A percentile compares a stretch with the other conserved stretches of the same genome.
Conservation (phyloP, 2,888 invertebrate species). For the Eurois occulta region DNA sequence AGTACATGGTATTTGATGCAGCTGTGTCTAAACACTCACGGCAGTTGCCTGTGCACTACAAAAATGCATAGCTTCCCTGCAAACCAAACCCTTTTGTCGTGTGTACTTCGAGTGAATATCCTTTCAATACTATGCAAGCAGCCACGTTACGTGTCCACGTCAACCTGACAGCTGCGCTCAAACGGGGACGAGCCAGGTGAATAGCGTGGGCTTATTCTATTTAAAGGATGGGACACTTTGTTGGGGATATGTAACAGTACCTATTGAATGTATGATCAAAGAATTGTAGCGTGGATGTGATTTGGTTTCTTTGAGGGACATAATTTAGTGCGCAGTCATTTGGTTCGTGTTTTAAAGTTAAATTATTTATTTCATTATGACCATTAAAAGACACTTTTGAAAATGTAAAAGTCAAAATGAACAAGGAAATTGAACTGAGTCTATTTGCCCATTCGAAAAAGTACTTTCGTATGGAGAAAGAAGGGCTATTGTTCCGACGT, state of each 20-base stretch:
- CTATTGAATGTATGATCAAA: slow-evolving; percentile 5
- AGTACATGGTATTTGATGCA: not conserved
- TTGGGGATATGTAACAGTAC: not conserved
- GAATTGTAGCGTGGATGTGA: not conserved
- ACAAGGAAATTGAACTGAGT: not conserved
- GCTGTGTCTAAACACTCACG: not conserved
- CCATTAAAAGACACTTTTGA: not conserved
- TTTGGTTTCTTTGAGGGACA: not conserved
- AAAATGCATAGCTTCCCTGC: not conserved
- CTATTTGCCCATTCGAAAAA: not conserved
- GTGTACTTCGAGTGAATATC: not conserved
- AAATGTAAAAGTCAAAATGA: not conserved
- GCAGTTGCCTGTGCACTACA: not conserved
- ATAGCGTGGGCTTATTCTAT: slow-evolving; percentile 31
- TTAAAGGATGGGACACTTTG: slow-evolving; percentile 15
- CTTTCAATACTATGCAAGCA: slow-evolving; percentile 7
- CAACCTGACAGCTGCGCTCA: slow-evolving; percentile 31
- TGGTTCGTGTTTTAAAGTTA: not conserved
- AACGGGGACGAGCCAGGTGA: slow-evolving; percentile 24
- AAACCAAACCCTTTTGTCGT: not conserved
- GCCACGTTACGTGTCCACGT: slow-evolving; percentile 7
- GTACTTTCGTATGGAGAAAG: not conserved
- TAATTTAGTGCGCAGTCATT: not conserved
- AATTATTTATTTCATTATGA: not conserved
- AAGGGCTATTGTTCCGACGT: not conserved